phyloP scores from a whole-genome alignment of 2,113 vertebrate species.

The Siniperca knerii region DNA sequence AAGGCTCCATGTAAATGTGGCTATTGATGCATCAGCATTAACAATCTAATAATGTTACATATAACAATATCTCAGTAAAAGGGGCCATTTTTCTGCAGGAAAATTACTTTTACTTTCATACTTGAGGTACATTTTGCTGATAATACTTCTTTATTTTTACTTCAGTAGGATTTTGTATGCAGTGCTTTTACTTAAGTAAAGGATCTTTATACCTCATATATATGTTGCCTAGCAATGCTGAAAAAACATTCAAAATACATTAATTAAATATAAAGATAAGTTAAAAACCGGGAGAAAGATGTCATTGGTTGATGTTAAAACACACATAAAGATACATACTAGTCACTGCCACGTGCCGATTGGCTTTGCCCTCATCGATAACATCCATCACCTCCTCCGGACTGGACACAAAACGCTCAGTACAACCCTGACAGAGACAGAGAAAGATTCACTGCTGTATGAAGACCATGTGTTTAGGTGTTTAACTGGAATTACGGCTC shows the following conservation, averaged over 20 bases:
- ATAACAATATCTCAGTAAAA: no score
- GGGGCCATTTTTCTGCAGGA: no score
- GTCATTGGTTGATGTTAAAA: background rate
- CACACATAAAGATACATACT: conserved; percentile 79
- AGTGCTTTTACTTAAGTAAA: no score
- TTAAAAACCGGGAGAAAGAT: background rate
- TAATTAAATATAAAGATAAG: background rate
- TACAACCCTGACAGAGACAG: conserved; percentile 88
- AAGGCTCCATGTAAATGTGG: no score
- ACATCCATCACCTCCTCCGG: conserved; percentile 96
- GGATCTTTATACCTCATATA: background rate
- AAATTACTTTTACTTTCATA: no score
- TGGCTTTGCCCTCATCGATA: conserved; percentile 96
- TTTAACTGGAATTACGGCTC: background rate
- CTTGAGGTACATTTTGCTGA: no score
- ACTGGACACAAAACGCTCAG: conserved; percentile 95
- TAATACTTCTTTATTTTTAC: no score
- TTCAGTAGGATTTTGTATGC: no score
- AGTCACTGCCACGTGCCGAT: conserved; percentile 94
- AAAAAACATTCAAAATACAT: background rate
- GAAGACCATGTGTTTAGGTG: background rate
- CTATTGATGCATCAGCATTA: no score
- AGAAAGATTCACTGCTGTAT: background rate
- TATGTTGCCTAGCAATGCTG: background rate
- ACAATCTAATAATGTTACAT: no score